Conservation (phyloP, 2,113 vertebrate species). For the Trogon melanurus region DNA sequence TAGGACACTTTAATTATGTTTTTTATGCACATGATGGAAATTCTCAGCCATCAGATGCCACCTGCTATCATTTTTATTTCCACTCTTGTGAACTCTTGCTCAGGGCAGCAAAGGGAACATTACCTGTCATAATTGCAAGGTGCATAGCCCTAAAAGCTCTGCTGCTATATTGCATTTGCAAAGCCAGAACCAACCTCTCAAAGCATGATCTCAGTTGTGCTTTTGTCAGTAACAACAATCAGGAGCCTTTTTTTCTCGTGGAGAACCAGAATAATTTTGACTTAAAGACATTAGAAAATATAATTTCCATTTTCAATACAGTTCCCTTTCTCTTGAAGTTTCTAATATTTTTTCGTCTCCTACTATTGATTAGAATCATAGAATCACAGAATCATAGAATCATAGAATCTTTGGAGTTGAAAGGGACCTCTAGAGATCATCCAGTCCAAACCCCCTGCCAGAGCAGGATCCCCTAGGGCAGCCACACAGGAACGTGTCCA, state of each 20-base stretch:
- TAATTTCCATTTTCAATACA: neutral
- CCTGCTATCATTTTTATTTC: slow-evolving; percentile 42
- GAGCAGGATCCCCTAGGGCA: too few relatives aligned
- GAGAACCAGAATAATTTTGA: neutral
- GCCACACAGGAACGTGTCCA: too few relatives aligned
- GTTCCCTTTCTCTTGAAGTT: neutral
- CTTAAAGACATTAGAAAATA: neutral
- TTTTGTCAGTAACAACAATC: neutral
- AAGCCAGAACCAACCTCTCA: neutral
- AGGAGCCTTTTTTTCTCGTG: neutral
- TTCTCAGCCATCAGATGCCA: slow-evolving; percentile 43
- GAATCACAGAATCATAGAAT: too few relatives aligned
- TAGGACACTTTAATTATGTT: slow-evolving; percentile 17
- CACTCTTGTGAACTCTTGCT: neutral
- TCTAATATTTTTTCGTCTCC: neutral
- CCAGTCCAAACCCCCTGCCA: too few relatives aligned
- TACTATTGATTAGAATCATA: neutral
- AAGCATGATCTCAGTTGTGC: accelerated
- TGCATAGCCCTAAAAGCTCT: neutral
- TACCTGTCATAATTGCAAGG: neutral
- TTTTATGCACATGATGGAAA: slow-evolving; percentile 30
- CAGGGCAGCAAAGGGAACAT: neutral
- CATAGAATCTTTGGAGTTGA: too few relatives aligned
- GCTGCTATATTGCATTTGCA: neutral
- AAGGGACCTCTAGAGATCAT: too few relatives aligned